Evolutionary conservation across 92 coral and sea anemone species (phyloP).

Genomic region (Porites divaricata): DNA sequence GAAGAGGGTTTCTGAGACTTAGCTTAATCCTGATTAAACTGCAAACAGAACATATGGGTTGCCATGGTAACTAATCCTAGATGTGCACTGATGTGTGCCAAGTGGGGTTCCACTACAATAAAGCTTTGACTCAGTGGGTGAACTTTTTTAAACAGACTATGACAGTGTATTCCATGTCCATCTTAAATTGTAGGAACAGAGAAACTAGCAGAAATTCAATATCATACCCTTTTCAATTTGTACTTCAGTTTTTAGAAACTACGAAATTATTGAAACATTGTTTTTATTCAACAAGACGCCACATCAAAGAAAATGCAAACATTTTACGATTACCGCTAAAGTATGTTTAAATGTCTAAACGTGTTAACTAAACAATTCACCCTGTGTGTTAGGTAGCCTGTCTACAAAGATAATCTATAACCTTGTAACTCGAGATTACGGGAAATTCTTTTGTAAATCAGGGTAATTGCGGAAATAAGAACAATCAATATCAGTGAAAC

Average conservation of each 20-base stretch:
- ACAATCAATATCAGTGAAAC: not conserved
- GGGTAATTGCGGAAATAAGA: not conserved
- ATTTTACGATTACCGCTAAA: constrained; percentile 17
- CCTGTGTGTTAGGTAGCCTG: constrained; percentile 13
- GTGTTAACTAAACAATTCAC: constrained; percentile 38
- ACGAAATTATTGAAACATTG: not conserved
- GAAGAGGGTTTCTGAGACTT: no score
- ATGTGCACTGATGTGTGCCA: no score
- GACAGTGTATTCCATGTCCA: no score
- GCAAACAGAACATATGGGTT: no score
- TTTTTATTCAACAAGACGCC: not conserved
- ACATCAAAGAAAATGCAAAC: constrained; percentile 16
- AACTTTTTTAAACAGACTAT: no score
- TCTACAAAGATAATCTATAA: constrained; percentile 21
- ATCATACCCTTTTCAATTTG: not conserved
- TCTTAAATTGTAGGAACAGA: not conserved
- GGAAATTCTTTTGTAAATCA: constrained; percentile 12
- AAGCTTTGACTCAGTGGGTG: no score
- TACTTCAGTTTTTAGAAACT: not conserved
- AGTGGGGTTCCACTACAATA: no score
- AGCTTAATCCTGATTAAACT: no score
- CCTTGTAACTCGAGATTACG: constrained; percentile 8
- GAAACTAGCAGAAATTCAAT: not conserved
- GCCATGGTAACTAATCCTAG: no score
- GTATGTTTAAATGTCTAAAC: constrained; percentile 42